These are phyloP conservation scores for Halocaridina rubra DNA, from an alignment of 2,888 invertebrate species.

Conservation along the genomic window DNA sequence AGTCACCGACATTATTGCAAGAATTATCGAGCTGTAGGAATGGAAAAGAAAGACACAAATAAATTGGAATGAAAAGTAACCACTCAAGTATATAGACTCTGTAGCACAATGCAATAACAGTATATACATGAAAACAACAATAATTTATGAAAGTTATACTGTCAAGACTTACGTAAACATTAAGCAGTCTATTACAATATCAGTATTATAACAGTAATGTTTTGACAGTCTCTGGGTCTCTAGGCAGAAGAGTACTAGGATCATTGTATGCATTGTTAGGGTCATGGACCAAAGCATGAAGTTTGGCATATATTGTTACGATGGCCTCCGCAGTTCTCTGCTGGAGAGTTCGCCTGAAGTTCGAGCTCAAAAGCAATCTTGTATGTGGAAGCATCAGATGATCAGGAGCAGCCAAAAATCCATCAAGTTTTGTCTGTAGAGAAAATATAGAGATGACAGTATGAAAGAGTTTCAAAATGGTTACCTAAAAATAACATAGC, in stretches of 20 bases:
- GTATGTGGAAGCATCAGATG: constrained; percentile 86
- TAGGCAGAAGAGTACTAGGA: constrained; percentile 67
- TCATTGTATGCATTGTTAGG: constrained; percentile 68
- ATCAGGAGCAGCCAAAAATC: constrained; percentile 86
- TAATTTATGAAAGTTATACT: background rate
- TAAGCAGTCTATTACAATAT: too few relatives aligned
- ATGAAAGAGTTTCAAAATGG: background rate
- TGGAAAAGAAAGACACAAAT: background rate
- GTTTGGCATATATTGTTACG: constrained; percentile 68
- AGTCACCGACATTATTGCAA: too few relatives aligned
- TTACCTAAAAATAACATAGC: background rate
- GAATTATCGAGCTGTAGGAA: too few relatives aligned
- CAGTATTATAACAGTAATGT: constrained; percentile 66
- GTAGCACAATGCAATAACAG: background rate
- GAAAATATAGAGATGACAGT: background rate
- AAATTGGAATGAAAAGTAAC: background rate
- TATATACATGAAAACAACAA: too few relatives aligned
- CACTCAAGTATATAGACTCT: background rate
- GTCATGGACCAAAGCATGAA: constrained; percentile 67
- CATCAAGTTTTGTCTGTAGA: constrained; percentile 79
- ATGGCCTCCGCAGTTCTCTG: constrained; percentile 68
- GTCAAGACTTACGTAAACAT: too few relatives aligned
- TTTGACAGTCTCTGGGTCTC: constrained; percentile 69
- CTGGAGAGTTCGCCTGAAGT: constrained; percentile 69
- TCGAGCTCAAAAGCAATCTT: constrained; percentile 83